phyloP scores from a whole-genome alignment of 2,797 vertebrate species.

The Petrocephalus sullivani region DNA sequence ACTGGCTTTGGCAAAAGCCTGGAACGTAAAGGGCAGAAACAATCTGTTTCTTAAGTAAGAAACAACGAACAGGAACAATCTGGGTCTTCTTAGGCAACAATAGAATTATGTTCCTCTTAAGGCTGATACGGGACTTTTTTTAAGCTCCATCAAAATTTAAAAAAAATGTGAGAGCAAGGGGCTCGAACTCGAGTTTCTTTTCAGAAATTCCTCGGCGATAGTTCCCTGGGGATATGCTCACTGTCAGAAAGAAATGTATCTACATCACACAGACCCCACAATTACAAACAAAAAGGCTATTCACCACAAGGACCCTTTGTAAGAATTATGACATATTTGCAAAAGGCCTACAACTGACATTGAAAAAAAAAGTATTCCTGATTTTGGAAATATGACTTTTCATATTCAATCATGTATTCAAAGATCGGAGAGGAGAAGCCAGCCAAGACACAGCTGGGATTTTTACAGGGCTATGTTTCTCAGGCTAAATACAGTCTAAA shows the following conservation, averaged over 20 bases:
- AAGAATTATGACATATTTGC: slow-evolving; percentile 27
- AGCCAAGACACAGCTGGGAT: not conserved
- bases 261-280: slow-evolving; percentile 70
- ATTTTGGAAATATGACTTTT: not conserved
- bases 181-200: slow-evolving; percentile 54
- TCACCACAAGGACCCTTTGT: not conserved
- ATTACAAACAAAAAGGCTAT: slow-evolving; percentile 62
- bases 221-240: slow-evolving; percentile 69
- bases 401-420: not conserved
- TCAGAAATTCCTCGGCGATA: slow-evolving; percentile 66
- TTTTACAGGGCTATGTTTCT: not conserved
- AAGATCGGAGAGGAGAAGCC: slow-evolving; percentile 3
- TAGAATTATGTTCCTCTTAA: not conserved
- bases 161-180: slow-evolving; percentile 37
- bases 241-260: slow-evolving; percentile 69
- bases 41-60: not conserved
- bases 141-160: not conserved
- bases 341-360: slow-evolving; percentile 6
- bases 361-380: slow-evolving; percentile 9
- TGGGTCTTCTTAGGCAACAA: not conserved
- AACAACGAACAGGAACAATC: not conserved
- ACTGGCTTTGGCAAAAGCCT: slow-evolving; percentile 3
- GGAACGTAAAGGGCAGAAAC: not conserved
- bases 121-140: not conserved
- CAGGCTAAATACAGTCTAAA: not conserved